Percentiles rank a stretch among this genome's conserved stretches.
Evolutionary conservation across 2,888 invertebrate genomes (phyloP).

Genomic region (Odiellus spinosus): DNA sequence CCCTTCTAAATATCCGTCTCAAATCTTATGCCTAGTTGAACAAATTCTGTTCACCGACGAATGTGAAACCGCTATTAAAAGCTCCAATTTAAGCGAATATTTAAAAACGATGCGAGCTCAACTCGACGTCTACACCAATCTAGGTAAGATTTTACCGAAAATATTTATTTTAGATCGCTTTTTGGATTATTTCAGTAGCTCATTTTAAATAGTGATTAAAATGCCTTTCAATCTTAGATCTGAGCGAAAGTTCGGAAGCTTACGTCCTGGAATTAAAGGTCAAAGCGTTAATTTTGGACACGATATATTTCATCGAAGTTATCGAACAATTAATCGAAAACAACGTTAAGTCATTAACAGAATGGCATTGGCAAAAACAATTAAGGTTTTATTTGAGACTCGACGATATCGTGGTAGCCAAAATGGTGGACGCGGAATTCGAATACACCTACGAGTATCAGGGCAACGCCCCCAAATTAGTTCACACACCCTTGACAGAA

Average conservation of each 20-base stretch:
- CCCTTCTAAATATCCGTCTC: constrained; percentile 10
- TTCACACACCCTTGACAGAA: constrained; percentile 88
- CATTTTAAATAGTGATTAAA: too few species aligned
- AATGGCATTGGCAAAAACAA: constrained; percentile 95
- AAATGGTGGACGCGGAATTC: constrained; percentile 87
- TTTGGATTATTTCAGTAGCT: too few species aligned
- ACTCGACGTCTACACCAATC: constrained; percentile 37
- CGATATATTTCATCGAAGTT: constrained; percentile 74
- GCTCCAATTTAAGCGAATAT: constrained; percentile 35
- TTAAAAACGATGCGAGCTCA: constrained; percentile 28
- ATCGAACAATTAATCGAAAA: constrained; percentile 54
- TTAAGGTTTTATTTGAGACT: constrained; percentile 56
- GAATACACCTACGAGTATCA: constrained; percentile 95
- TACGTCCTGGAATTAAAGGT: constrained; percentile 46
- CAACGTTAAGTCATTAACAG: constrained; percentile 44
- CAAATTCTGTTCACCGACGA: constrained; percentile 68
- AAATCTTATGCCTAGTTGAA: constrained; percentile 66
- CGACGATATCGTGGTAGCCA: constrained; percentile 41
- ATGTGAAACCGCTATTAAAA: constrained; percentile 60
- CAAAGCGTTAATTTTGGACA: constrained; percentile 79
- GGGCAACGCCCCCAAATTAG: constrained; percentile 87
- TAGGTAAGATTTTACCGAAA: too few species aligned
- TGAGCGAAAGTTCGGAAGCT: constrained; percentile 21
- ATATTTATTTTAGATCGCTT: too few species aligned
- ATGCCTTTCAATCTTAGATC: too few species aligned